A percentile compares a stretch with the other conserved stretches of the same genome.
Conservation (phyloP, 2,797 vertebrate species). For the Fundulus diaphanus region DNA sequence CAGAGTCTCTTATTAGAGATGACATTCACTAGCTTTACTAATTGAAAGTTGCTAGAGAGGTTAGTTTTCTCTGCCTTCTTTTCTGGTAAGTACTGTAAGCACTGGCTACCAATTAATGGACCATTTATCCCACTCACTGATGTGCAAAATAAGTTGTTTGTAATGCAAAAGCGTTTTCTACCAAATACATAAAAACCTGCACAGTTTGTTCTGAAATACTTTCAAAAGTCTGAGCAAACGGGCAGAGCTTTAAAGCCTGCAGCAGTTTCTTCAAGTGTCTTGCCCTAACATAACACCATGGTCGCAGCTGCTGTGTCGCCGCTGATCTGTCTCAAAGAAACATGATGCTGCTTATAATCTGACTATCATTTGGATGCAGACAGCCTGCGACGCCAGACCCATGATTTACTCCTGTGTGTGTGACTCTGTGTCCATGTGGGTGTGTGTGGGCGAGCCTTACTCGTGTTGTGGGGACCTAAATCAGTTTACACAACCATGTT, state of each 20-base stretch:
- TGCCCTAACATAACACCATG: conserved; percentile 74
- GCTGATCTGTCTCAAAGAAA: conserved; percentile 72
- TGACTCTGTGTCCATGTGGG: conserved; percentile 49
- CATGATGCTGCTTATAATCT: conserved; percentile 70
- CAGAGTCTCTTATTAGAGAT: not conserved
- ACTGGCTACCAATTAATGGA: conserved; percentile 25
- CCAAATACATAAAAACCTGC: not conserved
- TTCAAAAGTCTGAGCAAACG: conserved; percentile 22
- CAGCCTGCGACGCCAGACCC: conserved; percentile 70
- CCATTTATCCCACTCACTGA: not conserved
- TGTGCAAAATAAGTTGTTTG: conserved; percentile 17
- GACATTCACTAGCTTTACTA: conserved; percentile 1
- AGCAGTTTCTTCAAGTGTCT: conserved; percentile 44
- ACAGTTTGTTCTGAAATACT: conserved; percentile 33
- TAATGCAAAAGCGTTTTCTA: conserved; percentile 15
- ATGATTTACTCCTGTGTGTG: conserved; percentile 69
- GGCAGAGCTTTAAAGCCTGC: conserved; percentile 47
- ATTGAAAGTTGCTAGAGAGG: not conserved
- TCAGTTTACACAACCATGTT: conserved; percentile 9
- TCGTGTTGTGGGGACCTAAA: conserved; percentile 19
- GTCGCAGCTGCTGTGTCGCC: conserved; percentile 71
- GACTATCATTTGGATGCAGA: conserved; percentile 73
- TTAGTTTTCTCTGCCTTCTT: conserved; percentile 4
- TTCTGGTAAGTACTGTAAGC: conserved; percentile 9
- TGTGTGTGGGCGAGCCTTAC: conserved; percentile 11